A percentile compares a stretch with the other conserved stretches of the same genome.
Evolutionary conservation across 1,140 invertebrate genomes (phyloP).

Genomic region (Megalonaias nervosa): DNA sequence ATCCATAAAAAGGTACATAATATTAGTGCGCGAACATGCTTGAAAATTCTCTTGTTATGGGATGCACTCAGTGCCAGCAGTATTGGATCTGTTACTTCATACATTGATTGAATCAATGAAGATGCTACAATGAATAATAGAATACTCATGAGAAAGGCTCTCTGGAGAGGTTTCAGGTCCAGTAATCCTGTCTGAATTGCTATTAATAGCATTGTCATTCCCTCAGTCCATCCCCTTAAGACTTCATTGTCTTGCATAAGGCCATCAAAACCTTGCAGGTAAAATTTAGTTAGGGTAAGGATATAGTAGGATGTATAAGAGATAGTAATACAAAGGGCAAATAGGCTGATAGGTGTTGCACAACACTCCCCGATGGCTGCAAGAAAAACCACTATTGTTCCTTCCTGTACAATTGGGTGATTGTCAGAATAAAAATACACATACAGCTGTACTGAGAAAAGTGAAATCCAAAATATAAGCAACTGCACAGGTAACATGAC

Average conservation of each 20-base stretch:
- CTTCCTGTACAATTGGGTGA: constrained; percentile 54
- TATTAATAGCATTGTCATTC: constrained; percentile 75
- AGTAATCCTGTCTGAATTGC: constrained; percentile 75
- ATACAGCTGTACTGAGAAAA: constrained; percentile 71
- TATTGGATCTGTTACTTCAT: constrained; percentile 76
- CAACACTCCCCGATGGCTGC: constrained; percentile 73
- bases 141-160: constrained; percentile 75
- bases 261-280: constrained; percentile 70
- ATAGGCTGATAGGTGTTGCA: constrained; percentile 74
- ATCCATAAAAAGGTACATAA: constrained; percentile 88
- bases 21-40: constrained; percentile 86
- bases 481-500: constrained; percentile 73
- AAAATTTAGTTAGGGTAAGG: constrained; percentile 72
- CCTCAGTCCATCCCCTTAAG: constrained; percentile 75
- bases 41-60: constrained; percentile 78
- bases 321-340: constrained; percentile 75
- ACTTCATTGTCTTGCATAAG: constrained; percentile 67
- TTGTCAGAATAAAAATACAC: constrained; percentile 48
- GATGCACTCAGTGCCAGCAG: constrained; percentile 73
- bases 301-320: constrained; percentile 73
- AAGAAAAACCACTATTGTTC: constrained; percentile 71
- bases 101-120: constrained; percentile 76
- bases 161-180: constrained; percentile 73
- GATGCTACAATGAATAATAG: constrained; percentile 75
- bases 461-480: constrained; percentile 72